Evolutionary conservation across 2,888 invertebrate genomes (phyloP), one percentile per base, ranked within the genome.

Genomic region (Eurois occulta): DNA sequence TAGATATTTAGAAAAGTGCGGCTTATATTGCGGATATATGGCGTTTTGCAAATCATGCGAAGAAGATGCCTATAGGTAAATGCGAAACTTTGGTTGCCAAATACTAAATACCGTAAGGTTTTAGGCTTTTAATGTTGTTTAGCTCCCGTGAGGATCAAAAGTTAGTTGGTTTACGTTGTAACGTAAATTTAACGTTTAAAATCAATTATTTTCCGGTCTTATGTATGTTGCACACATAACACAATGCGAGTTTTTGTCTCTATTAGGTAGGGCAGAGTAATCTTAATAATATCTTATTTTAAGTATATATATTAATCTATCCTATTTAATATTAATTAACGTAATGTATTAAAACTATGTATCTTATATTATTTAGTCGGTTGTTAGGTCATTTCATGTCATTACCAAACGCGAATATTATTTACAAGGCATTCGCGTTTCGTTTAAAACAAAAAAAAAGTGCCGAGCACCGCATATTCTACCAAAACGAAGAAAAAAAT

Each of bases 391-490:
- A 16, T 46, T 24, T 38, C 21, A 13, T 8, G 21, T 21, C 58
- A 6, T 60, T 18, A 32, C 16, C 41, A 55, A 46, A 78, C 46
- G 64, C 64, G 38, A 79, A 72, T 1, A 41, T 10, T 58, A 72
- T 78, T 46, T 72, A 78, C 72, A 79, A 11, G 8, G 0, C 16
- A 46, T 80, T 72, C 55, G 55, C 65, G 24, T 65, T 58, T 16
- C 64, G n/a, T 32, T 10, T 8, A n/a, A 65, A 58, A 11, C n/a
- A 16, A 71, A 35, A 8, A 35, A n/a, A 46, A n/a, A 52, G 58
- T 60, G 18, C 7, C 24, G 21, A 6, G 32, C 24, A 76, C 32
- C 24, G 28, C 62, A 10, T 35, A 35, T 5, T 62, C 10, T 35
- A 62, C 62, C 2, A 16, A 28, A 28, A 43, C 38, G 28, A 41